Evolutionary conservation across 1,140 invertebrate genomes (phyloP), one percentile per base, ranked within the genome.

Genomic region (Mylabris phalerata): DNA sequence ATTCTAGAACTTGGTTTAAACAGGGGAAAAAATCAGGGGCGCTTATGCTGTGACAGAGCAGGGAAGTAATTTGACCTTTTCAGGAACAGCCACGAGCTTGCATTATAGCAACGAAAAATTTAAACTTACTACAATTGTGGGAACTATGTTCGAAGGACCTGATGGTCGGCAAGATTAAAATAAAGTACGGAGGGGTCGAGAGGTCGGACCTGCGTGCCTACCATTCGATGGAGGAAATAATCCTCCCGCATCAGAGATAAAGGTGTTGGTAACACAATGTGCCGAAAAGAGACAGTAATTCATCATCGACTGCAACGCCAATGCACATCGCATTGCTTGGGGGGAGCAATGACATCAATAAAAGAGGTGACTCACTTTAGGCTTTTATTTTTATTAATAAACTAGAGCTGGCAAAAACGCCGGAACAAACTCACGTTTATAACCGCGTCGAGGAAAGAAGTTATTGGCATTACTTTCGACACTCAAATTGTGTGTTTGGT

Each of bases 291-390:
- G 32, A 40, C 11, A 39, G 27, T 11, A 61, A 19, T 57, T 67
- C 1, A 40, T 67, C 5, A 25, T 69, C 5, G 60, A 59, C 9
- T 69, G 66, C 47, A 65, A 70, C 60, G 62, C 62, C 0, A 70
- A 68, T 42, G 48, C 57, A 3, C 64, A 69, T 4, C 66, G n/a
- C n/a, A n/a, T n/a, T n/a, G n/a, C n/a, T n/a, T n/a, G n/a, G 61
- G 62, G 66, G 64, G 4, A 69, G 66, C 50, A 58, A 54, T 1
- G 50, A 63, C 46, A 64, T 43, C 24, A 66, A 65, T 52, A 52
- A 26, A 0, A 64, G 69, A 56, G 64, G 66, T 11, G 39, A 48
- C 25, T 13, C 38, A 5, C 42, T 68, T 2, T 39, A 66, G 3
- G 55, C 68, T 26, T 70, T 58, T 45, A 1, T 68, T 4, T 42